Evolutionary conservation across 2,113 vertebrate genomes (phyloP).

Genomic region (Amazona vittata): DNA sequence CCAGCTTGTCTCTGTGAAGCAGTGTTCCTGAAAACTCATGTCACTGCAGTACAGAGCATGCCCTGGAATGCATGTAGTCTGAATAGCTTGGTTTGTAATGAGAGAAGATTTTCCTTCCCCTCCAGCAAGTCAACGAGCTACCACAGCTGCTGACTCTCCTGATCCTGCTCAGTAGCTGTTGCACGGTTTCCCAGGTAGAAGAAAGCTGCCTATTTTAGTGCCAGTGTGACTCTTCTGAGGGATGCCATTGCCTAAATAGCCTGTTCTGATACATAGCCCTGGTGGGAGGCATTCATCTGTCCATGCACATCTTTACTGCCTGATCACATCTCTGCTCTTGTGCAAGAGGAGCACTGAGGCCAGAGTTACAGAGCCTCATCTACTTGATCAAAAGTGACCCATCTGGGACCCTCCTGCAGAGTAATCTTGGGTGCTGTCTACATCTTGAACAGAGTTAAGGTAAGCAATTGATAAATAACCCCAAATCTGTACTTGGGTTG

Average conservation of each 20-base stretch:
- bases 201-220: not conserved
- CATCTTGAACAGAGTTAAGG: not conserved
- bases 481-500: not conserved
- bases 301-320: not conserved
- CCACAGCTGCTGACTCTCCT: not conserved
- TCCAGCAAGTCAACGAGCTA: not conserved
- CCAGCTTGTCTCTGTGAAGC: not conserved
- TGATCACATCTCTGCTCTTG: not conserved
- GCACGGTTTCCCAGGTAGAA: not conserved
- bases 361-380: not conserved
- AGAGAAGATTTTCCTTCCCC: not conserved
- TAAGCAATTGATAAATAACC: not conserved
- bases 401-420: not conserved
- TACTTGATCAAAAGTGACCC: not conserved
- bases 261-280: not conserved
- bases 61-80: not conserved
- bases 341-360: not conserved
- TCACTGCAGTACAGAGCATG: not conserved
- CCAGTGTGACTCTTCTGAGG: not conserved
- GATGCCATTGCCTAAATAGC: rapidly evolving
- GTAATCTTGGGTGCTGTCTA: not conserved
- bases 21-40: not conserved
- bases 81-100: not conserved
- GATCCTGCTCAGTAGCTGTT: not conserved
- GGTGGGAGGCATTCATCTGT: not conserved